phyloP scores from a whole-genome alignment of 2,888 invertebrate genomes.

The Ariolimax columbianus region DNA sequence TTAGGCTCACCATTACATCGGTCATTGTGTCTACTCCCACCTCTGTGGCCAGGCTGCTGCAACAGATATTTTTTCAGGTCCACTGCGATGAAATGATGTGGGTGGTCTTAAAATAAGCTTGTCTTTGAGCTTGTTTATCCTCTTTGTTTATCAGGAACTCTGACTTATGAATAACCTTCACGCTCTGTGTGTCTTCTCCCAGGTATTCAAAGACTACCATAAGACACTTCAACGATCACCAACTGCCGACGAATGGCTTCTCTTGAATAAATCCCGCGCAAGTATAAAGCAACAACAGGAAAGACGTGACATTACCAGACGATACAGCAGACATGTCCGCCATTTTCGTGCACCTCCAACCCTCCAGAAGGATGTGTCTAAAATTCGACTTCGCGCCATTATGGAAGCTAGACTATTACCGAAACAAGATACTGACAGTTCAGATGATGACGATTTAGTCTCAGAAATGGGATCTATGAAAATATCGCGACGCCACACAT shows the following conservation, averaged over 20 bases:
- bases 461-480: neutral
- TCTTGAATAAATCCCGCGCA: neutral
- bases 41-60: no score
- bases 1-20: no score
- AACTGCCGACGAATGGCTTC: conserved; percentile 34
- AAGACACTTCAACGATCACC: conserved; percentile 31
- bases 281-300: conserved; percentile 16
- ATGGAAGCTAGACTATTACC: neutral
- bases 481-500: conserved; percentile 21
- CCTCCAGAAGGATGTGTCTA: neutral
- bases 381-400: conserved; percentile 9
- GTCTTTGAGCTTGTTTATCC: no score
- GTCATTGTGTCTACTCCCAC: no score
- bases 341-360: conserved; percentile 39
- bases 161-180: no score
- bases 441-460: neutral
- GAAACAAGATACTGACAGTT: neutral
- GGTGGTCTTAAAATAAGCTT: no score
- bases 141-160: no score
- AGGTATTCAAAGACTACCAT: conserved; percentile 31
- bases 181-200: neutral
- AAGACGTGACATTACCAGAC: conserved; percentile 31
- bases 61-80: no score
- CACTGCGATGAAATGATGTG: no score
- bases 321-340: conserved; percentile 33